phyloP scores from a whole-genome alignment of 2,888 invertebrate genomes.

The Chalcis sispes region DNA sequence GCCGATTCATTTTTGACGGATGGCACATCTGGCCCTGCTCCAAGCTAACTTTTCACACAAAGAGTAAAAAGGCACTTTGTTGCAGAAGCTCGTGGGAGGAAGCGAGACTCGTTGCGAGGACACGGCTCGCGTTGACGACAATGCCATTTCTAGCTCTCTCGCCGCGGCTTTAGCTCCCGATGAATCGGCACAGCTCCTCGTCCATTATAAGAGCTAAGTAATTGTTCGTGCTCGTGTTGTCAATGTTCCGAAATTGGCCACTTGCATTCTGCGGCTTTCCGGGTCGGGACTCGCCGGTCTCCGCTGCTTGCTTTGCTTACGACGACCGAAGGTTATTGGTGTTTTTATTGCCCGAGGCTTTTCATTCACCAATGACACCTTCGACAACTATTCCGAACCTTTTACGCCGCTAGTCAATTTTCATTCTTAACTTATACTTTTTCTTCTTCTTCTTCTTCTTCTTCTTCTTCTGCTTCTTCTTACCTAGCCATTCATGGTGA shows the following conservation, averaged over 20 bases:
- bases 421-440: constrained; percentile 26
- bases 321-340: constrained; percentile 69
- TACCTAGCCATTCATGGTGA: background rate
- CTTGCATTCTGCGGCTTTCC: constrained; percentile 71
- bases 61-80: constrained; percentile 63
- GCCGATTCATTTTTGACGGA: constrained; percentile 71
- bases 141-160: constrained; percentile 49
- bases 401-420: constrained; percentile 44
- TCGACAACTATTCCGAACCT: constrained; percentile 50
- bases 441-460: background rate
- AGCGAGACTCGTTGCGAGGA: background rate
- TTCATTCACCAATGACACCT: constrained; percentile 39
- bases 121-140: background rate
- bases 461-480: background rate
- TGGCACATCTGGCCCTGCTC: constrained; percentile 68
- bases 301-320: constrained; percentile 42
- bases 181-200: constrained; percentile 67
- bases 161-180: constrained; percentile 57
- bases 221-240: constrained; percentile 69
- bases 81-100: constrained; percentile 3
- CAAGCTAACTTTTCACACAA: constrained; percentile 6
- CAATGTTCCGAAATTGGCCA: constrained; percentile 66
- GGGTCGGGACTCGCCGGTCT: constrained; percentile 44
- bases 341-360: constrained; percentile 68
- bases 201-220: constrained; percentile 72